Conservation (phyloP, 2,888 invertebrate genomes). For the Rhynchonema sp. region DNA sequence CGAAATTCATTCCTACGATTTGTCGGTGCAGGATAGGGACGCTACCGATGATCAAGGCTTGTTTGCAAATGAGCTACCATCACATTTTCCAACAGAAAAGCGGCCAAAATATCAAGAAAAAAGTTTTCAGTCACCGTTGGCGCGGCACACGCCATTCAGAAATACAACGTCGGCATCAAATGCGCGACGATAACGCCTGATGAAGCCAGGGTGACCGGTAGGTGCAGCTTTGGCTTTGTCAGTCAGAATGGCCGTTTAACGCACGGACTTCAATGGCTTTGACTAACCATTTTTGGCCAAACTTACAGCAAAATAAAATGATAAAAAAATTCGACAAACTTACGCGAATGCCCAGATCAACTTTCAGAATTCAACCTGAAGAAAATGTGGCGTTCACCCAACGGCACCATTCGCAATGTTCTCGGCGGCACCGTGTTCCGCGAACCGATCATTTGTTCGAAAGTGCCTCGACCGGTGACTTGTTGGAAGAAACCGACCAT, state of each 20-base stretch:
- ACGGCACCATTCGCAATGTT: conserved; percentile 40
- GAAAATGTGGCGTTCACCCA: conserved; percentile 41
- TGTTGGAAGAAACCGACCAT: conserved; percentile 91
- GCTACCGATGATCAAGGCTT: conserved; percentile 61
- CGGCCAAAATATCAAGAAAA: too few species aligned
- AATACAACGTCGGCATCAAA: conserved; percentile 94
- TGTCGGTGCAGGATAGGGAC: conserved; percentile 85
- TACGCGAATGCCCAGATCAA: too few species aligned
- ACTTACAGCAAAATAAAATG: too few species aligned
- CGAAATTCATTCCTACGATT: conserved; percentile 74
- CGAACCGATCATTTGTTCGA: conserved; percentile 40
- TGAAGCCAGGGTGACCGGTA: conserved; percentile 67
- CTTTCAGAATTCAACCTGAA: too few species aligned
- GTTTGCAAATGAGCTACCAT: conserved; percentile 77
- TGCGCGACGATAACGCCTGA: conserved; percentile 96
- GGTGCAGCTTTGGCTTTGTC: too few species aligned
- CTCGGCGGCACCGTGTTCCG: conserved; percentile 47
- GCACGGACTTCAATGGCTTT: too few species aligned
- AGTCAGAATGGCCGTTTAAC: too few species aligned
- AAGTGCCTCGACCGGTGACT: conserved; percentile 80
- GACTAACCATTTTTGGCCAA: too few species aligned
- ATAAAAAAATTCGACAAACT: too few species aligned
- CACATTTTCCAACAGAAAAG: conserved; percentile 92
- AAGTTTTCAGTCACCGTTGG: conserved; percentile 58
- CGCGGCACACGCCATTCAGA: conserved; percentile 85